Evolutionary conservation across 2,113 vertebrate species (phyloP).

Genomic region (Leptobrachium ailaonicum): DNA sequence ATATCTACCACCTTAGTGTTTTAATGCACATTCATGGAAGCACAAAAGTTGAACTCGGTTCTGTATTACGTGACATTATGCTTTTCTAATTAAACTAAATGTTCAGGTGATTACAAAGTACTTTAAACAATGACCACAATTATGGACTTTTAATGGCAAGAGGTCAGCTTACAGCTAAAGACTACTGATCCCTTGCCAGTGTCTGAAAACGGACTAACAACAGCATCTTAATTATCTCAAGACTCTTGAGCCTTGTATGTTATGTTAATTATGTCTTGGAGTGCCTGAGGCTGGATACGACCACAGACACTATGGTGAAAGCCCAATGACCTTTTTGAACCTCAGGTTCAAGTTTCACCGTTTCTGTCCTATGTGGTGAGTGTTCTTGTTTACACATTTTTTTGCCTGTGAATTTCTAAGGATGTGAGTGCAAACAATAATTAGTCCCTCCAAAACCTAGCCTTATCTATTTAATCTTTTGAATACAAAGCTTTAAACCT

Average conservation of each 20-base stretch:
- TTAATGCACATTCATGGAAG: background rate
- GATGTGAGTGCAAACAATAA: background rate
- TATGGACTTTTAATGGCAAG: slow-evolving; percentile 44
- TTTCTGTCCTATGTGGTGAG: slow-evolving; percentile 36
- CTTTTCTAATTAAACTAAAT: slow-evolving; percentile 24
- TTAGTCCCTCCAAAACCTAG: background rate
- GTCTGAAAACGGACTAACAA: slow-evolving; percentile 46
- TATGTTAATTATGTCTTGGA: slow-evolving; percentile 48
- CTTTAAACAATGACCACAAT: slow-evolving; percentile 45
- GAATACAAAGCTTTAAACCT: too few relatives aligned
- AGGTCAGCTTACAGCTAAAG: slow-evolving; percentile 47
- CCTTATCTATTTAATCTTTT: too few relatives aligned
- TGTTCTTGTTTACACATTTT: slow-evolving; percentile 42
- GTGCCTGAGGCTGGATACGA: slow-evolving; percentile 30
- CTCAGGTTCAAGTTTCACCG: slow-evolving; percentile 50
- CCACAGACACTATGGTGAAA: slow-evolving; percentile 47
- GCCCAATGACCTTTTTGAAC: slow-evolving; percentile 45
- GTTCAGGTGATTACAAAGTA: slow-evolving; percentile 45
- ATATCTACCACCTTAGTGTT: background rate
- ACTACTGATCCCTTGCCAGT: slow-evolving; percentile 45
- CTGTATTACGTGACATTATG: background rate
- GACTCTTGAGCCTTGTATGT: slow-evolving; percentile 39
- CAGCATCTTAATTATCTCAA: slow-evolving; percentile 50
- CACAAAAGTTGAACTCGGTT: background rate
- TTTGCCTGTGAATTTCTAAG: slow-evolving; percentile 12